A percentile compares a stretch with the other conserved stretches of the same genome.
phyloP scores from a whole-genome alignment of 2,113 vertebrate species.

The Ochotona curzoniae region DNA sequence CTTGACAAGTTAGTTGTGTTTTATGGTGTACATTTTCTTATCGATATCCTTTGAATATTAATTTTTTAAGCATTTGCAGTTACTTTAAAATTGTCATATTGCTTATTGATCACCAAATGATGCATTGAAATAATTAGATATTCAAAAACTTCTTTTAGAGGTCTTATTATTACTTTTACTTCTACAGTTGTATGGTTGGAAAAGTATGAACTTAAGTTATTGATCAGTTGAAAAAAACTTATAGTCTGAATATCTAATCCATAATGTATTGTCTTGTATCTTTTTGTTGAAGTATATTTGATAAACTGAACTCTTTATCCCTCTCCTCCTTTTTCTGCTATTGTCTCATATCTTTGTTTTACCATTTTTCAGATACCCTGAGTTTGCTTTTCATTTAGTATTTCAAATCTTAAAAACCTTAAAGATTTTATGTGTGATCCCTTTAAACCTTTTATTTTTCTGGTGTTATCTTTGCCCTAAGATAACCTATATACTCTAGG shows the following conservation, averaged over 20 bases:
- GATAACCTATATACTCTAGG: too few relatives aligned
- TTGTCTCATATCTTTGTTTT: neutral
- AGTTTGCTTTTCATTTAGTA: too few relatives aligned
- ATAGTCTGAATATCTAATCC: neutral
- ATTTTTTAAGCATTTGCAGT: slow-evolving; percentile 64
- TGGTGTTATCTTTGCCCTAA: too few relatives aligned
- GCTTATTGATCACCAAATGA: slow-evolving; percentile 65
- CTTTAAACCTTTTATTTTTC: too few relatives aligned
- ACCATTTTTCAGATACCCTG: too few relatives aligned
- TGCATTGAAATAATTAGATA: slow-evolving; percentile 49
- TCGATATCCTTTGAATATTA: slow-evolving; percentile 74
- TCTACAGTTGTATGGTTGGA: slow-evolving; percentile 29
- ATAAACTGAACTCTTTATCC: neutral
- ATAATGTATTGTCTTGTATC: neutral
- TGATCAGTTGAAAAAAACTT: slow-evolving; percentile 47
- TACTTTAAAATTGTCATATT: slow-evolving; percentile 56
- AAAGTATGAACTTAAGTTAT: slow-evolving; percentile 17
- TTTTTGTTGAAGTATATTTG: neutral
- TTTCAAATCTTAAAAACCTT: too few relatives aligned
- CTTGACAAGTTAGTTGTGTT: slow-evolving; percentile 62
- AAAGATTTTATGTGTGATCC: too few relatives aligned
- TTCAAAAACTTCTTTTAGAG: slow-evolving; percentile 44
- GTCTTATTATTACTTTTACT: slow-evolving; percentile 9
- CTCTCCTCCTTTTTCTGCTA: neutral
- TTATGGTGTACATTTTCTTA: slow-evolving; percentile 62